Conservation (phyloP, 2,797 vertebrate species). For the Parambassis ranga region DNA sequence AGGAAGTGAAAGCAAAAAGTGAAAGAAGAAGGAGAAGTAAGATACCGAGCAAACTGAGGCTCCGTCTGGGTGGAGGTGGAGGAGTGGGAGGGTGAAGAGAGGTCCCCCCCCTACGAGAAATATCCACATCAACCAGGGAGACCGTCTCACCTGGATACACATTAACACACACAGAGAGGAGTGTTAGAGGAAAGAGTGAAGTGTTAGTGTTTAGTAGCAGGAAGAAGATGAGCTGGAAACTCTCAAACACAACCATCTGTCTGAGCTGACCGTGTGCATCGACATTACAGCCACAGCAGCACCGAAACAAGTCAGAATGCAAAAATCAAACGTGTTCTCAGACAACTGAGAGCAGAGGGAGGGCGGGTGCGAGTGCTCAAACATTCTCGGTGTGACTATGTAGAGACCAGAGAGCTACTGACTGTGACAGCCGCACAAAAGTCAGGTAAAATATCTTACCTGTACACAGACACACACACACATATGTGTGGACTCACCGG, state of each 20-base stretch:
- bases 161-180: neutral
- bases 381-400: too few relatives aligned
- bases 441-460: neutral
- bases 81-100: constrained; percentile 91
- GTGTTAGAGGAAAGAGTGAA: constrained; percentile 14
- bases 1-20: neutral
- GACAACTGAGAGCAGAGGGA: too few relatives aligned
- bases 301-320: too few relatives aligned
- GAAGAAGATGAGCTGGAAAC: neutral
- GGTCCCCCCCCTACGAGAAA: constrained; percentile 86
- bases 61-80: constrained; percentile 90
- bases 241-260: too few relatives aligned
- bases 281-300: too few relatives aligned
- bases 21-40: neutral
- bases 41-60: constrained; percentile 93
- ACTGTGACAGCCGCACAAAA: neutral
- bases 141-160: constrained; percentile 89
- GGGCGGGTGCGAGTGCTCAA: too few relatives aligned
- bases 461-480: neutral
- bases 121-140: constrained; percentile 94
- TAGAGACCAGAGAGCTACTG: neutral
- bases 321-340: too few relatives aligned
- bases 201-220: constrained; percentile 16
- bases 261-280: too few relatives aligned
- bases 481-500: constrained; percentile 77